Percentiles rank a stretch among this genome's conserved stretches.
Evolutionary conservation across 2,797 vertebrate genomes (phyloP).

Genomic region (Myiothlypis coronata): DNA sequence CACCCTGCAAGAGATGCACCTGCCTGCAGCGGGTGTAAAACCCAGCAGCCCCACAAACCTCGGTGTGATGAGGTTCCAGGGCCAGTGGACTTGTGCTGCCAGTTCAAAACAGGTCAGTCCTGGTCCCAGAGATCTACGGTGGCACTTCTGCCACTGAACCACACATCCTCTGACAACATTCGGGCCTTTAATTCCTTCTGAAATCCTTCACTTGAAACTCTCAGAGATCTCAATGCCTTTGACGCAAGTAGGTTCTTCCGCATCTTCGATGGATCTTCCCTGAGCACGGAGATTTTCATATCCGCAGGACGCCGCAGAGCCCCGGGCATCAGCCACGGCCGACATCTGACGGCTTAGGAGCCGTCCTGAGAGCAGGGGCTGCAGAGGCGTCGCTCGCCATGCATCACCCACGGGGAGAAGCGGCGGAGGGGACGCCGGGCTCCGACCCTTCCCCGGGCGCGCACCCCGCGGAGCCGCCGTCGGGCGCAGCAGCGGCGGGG

Average conservation of each 20-base stretch:
- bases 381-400: fast-evolving
- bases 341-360: fast-evolving
- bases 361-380: neutral
- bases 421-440: fast-evolving
- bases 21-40: fast-evolving
- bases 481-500: neutral
- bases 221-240: neutral
- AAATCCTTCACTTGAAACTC: neutral
- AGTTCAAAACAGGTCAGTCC: fast-evolving
- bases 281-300: fast-evolving
- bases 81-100: fast-evolving
- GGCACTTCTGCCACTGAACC: neutral
- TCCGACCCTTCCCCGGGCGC: fast-evolving
- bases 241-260: fast-evolving
- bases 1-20: neutral
- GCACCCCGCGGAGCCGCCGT: neutral
- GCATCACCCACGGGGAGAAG: fast-evolving
- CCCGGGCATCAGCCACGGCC: neutral
- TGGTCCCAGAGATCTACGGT: fast-evolving
- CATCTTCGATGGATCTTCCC: neutral
- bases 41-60: neutral
- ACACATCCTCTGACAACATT: too few species aligned
- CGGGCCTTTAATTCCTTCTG: neutral
- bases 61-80: fast-evolving
- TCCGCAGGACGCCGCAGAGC: fast-evolving